Base-by-base conservation (phyloP, 2,888 invertebrate genomes). In the Cataglyphis livida region DNA sequence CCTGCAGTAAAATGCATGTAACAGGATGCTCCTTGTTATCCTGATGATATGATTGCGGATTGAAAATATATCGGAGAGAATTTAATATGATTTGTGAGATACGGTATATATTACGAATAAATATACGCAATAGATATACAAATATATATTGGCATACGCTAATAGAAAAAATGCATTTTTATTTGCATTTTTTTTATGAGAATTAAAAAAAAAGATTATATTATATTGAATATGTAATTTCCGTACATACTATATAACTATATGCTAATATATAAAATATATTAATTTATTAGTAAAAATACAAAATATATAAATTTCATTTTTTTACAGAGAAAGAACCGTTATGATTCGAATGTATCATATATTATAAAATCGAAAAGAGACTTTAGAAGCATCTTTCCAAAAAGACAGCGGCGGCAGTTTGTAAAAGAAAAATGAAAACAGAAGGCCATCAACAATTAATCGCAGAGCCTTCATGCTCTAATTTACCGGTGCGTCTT, bases 401-500 rank as follows among this genome's bases (percentile, higher is more conserved):
- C 32, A 35, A 32, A 70, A 70, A 76, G 12, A 12, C 18, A 7
- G 35, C 32, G 28, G 35, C 10, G 9, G 15, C 54, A 38, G n/a
- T 57, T 68, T 3, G 15, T 18, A 48, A 44, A 71, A 44, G 48
- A 41, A n/a, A 68, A 71, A 25, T 18, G 25, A 48, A 71, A 71
- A 35, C 21, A 18, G 12, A 59, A 71, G 18, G 32, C 2, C 64
- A 32, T 79, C 59, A 71, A 78, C 71, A 78, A 79, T 79, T 79
- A 79, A 79, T 79, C 78, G 71, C 44, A 48, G 73, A 71, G 25
- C 44, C 59, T 79, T 71, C 59, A 59, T 79, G 44, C 57, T 59
- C 59, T 59, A 71, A 79, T 79, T 57, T 71, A 41, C 44, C 28
- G 70, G 44, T 25, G 59, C 73, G 83, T 73, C 82, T 85, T 82